Evolutionary conservation across 2,797 vertebrate genomes (phyloP).

Genomic region (Microcaecilia unicolor): DNA sequence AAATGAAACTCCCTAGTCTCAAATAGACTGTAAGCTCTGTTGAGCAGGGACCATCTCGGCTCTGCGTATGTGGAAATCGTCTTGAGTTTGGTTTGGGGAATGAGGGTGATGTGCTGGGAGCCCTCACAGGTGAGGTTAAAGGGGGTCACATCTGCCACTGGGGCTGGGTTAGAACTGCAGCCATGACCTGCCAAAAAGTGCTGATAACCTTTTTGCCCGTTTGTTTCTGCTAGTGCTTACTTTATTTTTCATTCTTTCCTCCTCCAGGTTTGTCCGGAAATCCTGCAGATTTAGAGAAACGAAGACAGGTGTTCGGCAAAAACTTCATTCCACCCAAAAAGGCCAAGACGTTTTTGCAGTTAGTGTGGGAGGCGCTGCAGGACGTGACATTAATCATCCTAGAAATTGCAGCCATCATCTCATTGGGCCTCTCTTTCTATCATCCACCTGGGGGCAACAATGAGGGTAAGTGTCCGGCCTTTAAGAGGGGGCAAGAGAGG

Average conservation of each 20-base stretch:
- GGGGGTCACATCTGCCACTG: not conserved
- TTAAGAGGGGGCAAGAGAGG: no score
- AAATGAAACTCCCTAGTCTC: no score
- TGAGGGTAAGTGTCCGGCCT: slow-evolving; percentile 64
- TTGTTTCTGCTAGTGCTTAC: not conserved
- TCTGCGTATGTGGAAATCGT: no score
- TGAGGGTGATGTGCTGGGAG: not conserved
- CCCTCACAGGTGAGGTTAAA: not conserved
- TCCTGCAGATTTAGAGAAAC: slow-evolving; percentile 82
- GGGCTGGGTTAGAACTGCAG: no score
- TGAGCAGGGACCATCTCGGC: no score
- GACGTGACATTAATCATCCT: slow-evolving; percentile 95
- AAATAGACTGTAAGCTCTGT: no score
- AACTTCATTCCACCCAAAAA: slow-evolving; percentile 95
- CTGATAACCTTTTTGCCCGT: no score
- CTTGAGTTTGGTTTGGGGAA: no score
- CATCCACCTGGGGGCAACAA: slow-evolving; percentile 73
- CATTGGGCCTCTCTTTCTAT: slow-evolving; percentile 87
- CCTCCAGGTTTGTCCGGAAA: slow-evolving; percentile 81
- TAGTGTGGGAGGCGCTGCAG: slow-evolving; percentile 96
- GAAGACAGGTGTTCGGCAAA: slow-evolving; percentile 70
- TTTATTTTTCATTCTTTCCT: not conserved
- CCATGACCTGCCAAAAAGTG: no score
- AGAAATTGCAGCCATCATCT: slow-evolving; percentile 93
- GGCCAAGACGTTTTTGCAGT: slow-evolving; percentile 87